Percentiles rank a stretch among this genome's conserved stretches.
Conservation (phyloP, 2,797 vertebrate genomes). For the Crypturellus tataupa region DNA sequence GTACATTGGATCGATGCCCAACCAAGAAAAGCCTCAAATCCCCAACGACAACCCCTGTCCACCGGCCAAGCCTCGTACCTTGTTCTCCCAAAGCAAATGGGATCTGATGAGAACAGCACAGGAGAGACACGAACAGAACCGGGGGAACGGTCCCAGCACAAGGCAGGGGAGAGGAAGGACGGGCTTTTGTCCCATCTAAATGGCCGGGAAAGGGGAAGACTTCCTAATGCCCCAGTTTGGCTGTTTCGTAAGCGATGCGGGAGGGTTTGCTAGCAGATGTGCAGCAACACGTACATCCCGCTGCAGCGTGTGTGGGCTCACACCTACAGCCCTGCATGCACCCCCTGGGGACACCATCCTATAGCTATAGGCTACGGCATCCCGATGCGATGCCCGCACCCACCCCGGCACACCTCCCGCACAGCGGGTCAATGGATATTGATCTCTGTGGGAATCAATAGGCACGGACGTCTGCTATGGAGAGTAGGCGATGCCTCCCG, state of each 20-base stretch:
- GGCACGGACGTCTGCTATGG: too few relatives aligned
- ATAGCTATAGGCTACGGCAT: too few relatives aligned
- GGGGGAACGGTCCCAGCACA: not conserved
- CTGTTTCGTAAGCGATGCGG: fast-evolving
- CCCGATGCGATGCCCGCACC: fast-evolving
- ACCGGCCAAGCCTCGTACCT: not conserved
- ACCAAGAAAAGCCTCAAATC: not conserved
- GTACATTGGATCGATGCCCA: not conserved
- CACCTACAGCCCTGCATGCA: too few relatives aligned
- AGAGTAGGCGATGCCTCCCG: too few relatives aligned
- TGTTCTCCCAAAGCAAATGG: not conserved
- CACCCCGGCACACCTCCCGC: not conserved
- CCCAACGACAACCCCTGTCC: not conserved
- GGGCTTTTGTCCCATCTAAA: not conserved
- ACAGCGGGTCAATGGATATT: too few relatives aligned
- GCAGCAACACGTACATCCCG: too few relatives aligned
- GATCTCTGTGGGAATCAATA: too few relatives aligned
- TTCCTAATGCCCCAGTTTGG: fast-evolving
- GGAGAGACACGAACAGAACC: not conserved
- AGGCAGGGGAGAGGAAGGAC: not conserved
- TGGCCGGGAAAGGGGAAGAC: not conserved
- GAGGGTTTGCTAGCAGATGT: fast-evolving
- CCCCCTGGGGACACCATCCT: not conserved
- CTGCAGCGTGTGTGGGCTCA: too few relatives aligned
- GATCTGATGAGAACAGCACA: fast-evolving